phyloP scores from a whole-genome alignment of 2,113 vertebrate genomes.

The Procavia capensis region DNA sequence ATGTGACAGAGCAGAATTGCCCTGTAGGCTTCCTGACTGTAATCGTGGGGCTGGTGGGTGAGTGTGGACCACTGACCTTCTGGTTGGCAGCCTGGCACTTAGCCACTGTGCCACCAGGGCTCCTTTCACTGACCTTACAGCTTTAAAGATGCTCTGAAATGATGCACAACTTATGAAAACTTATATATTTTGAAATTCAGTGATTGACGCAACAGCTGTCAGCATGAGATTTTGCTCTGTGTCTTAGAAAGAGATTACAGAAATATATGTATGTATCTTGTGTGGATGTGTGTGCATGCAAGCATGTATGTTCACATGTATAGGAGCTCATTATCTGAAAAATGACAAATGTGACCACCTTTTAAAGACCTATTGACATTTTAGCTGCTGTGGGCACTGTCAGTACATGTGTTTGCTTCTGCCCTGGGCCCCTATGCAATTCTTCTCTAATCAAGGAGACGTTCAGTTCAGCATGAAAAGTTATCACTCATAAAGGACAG shows the following conservation, averaged over 20 bases:
- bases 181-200: constrained; percentile 64
- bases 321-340: neutral
- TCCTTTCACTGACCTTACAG: no score
- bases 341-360: neutral
- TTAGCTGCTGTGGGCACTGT: neutral
- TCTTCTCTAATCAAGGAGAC: neutral
- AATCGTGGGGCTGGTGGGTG: neutral
- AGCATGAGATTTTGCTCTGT: constrained; percentile 23
- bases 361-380: neutral
- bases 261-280: neutral
- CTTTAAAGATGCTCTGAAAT: constrained; percentile 38
- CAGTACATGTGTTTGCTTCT: neutral
- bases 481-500: neutral
- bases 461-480: neutral
- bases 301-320: neutral
- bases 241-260: constrained; percentile 65
- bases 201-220: constrained; percentile 41
- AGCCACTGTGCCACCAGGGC: neutral
- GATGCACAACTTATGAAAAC: neutral
- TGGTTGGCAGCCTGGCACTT: neutral
- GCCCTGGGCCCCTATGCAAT: neutral
- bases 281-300: neutral
- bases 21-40: neutral
- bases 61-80: neutral
- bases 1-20: neutral